phyloP scores from a whole-genome alignment of 2,888 invertebrate species.

The Anarsia innoxiella region DNA sequence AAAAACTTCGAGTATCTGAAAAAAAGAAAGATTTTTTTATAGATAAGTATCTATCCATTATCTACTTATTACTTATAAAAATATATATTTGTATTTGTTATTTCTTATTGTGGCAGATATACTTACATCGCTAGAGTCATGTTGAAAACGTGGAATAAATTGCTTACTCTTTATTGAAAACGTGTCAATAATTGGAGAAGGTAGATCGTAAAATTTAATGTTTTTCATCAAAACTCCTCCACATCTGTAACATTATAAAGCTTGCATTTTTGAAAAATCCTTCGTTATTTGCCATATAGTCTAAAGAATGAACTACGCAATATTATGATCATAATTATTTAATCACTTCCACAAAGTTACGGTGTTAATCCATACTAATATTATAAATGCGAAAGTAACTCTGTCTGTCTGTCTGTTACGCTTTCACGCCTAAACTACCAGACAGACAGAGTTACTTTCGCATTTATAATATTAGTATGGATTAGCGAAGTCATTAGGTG shows the following conservation, averaged over 20 bases:
- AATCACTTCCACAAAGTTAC: no score
- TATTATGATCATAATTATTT: no score
- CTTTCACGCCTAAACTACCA: not conserved
- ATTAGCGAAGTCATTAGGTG: no score
- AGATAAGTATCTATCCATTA: not conserved
- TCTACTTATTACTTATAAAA: not conserved
- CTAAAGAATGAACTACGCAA: no score
- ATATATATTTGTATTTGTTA: no score
- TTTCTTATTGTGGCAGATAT: not conserved
- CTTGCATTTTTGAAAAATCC: no score
- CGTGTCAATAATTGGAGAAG: constrained; percentile 16
- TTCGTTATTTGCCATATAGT: no score
- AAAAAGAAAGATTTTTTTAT: not conserved
- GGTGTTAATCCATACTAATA: not conserved
- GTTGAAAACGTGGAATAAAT: constrained; percentile 28
- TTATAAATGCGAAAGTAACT: no score
- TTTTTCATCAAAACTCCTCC: constrained; percentile 37
- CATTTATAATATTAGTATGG: no score
- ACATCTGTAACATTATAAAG: no score
- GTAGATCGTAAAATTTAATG: constrained; percentile 27
- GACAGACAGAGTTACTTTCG: no score
- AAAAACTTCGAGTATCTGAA: constrained; percentile 23
- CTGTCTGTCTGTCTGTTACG: not conserved
- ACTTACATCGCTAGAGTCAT: constrained; percentile 23
- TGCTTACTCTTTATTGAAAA: constrained; percentile 23